A percentile compares a stretch with the other conserved stretches of the same genome.
Conservation (phyloP, 2,888 invertebrate genomes). For the Clanis bilineata region DNA sequence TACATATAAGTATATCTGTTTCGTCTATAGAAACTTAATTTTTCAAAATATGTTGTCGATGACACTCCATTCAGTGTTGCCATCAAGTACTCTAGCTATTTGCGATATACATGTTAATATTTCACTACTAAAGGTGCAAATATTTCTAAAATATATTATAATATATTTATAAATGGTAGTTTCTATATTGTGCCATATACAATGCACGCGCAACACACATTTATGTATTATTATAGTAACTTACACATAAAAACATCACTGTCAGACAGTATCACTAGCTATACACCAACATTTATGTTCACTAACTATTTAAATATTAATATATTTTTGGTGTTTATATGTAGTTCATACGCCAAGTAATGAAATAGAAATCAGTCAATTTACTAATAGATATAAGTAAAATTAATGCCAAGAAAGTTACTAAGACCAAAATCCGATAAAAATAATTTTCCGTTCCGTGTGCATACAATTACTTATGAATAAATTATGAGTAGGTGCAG, state of each 20-base stretch:
- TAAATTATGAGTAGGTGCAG: no score
- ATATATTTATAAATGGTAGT: constrained; percentile 74
- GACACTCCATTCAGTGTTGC: constrained; percentile 36
- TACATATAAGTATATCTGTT: constrained; percentile 44
- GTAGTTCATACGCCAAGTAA: constrained; percentile 71
- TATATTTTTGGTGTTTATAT: constrained; percentile 68
- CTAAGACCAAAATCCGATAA: not conserved
- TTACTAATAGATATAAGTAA: not conserved
- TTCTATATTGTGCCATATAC: constrained; percentile 76
- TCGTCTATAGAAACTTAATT: constrained; percentile 61
- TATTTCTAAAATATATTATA: constrained; percentile 79
- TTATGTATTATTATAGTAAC: constrained; percentile 55
- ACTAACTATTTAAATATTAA: constrained; percentile 57
- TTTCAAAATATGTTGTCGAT: constrained; percentile 45
- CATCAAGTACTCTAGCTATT: constrained; percentile 66
- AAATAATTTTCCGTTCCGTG: not conserved
- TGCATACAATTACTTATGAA: no score
- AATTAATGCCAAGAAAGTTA: not conserved
- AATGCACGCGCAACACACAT: constrained; percentile 77
- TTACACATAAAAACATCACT: constrained; percentile 77
- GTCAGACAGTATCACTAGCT: constrained; percentile 76
- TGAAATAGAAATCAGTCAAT: constrained; percentile 5
- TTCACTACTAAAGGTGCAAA: constrained; percentile 80
- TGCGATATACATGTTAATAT: constrained; percentile 77
- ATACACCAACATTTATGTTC: constrained; percentile 71